Evolutionary conservation across 2,888 invertebrate genomes (phyloP).

Genomic region (Ophion ventricosus): DNA sequence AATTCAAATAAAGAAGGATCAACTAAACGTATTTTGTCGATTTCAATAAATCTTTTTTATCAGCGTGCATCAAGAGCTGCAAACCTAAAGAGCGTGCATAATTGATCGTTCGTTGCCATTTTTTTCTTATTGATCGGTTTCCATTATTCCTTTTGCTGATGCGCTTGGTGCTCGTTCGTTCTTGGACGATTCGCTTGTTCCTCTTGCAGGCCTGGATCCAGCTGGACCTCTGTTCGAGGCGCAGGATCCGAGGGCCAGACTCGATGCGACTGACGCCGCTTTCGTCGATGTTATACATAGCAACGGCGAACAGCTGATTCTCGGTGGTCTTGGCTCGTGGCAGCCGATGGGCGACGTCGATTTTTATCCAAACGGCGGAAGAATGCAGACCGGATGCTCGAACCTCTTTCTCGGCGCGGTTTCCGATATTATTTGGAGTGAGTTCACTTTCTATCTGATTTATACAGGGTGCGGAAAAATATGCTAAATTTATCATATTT

Average conservation of each 20-base stretch:
- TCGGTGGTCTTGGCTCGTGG: conserved; percentile 95
- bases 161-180: no score
- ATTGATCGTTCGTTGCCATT: neutral
- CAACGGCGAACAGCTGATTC: conserved; percentile 95
- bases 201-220: conserved; percentile 90
- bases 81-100: no score
- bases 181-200: no score
- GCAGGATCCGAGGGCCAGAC: conserved; percentile 92
- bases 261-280: conserved; percentile 93
- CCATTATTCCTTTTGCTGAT: no score
- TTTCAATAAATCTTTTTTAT: no score
- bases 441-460: conserved; percentile 79
- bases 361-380: conserved; percentile 96
- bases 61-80: no score
- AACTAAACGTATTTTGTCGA: no score
- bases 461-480: no score
- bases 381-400: conserved; percentile 96
- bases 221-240: conserved; percentile 96
- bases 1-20: no score
- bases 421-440: conserved; percentile 94
- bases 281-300: conserved; percentile 97
- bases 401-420: conserved; percentile 96
- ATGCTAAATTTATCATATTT: no score
- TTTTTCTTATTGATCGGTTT: neutral
- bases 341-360: conserved; percentile 97